Evolutionary conservation across 1,140 invertebrate species (phyloP).

Genomic region (Listronotus oregonensis): DNA sequence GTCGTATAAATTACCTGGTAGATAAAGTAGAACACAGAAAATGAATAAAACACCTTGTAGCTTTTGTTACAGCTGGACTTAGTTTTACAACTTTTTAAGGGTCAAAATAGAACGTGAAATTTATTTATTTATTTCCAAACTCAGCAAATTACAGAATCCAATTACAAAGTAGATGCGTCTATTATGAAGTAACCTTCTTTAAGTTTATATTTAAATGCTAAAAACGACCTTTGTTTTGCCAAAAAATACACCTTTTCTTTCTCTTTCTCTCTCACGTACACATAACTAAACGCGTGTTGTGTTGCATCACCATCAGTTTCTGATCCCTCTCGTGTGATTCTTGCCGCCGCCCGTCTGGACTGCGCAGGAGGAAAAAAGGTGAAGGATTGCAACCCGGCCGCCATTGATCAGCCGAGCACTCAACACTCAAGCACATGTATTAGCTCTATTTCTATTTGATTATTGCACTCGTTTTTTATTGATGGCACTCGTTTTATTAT

Average conservation of each 20-base stretch:
- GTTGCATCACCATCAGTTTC: constrained; percentile 58
- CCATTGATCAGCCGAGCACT: constrained; percentile 50
- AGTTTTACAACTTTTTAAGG: no score
- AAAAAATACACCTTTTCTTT: not conserved
- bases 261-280: constrained; percentile 8
- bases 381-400: constrained; percentile 60
- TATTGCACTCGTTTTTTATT: constrained; percentile 38
- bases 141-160: no score
- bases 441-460: constrained; percentile 45
- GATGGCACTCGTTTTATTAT: constrained; percentile 28
- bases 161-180: no score
- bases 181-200: no score
- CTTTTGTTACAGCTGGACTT: no score
- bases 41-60: no score
- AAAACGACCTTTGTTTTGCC: not conserved
- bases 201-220: not conserved
- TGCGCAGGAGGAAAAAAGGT: constrained; percentile 73
- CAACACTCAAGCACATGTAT: constrained; percentile 55
- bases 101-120: no score
- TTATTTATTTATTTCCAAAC: no score
- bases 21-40: no score
- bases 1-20: no score
- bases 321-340: constrained; percentile 58
- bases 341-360: constrained; percentile 64
- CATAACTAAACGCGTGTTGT: constrained; percentile 55